Conservation (phyloP, 2,797 vertebrate species). For the Zalophus californianus region DNA sequence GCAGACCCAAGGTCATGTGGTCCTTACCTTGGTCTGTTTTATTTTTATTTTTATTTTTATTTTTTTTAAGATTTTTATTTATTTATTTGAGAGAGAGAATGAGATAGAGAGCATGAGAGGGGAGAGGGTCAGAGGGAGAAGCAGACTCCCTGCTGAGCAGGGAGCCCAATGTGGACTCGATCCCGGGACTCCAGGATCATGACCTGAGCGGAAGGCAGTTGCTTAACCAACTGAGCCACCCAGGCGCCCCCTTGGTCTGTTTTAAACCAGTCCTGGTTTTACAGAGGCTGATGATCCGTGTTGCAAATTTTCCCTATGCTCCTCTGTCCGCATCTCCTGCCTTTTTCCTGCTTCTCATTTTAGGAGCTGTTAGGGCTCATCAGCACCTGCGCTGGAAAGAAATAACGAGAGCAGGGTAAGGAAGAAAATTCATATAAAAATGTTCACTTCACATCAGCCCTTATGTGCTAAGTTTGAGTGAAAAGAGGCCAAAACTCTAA, state of each 20-base stretch:
- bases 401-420: neutral
- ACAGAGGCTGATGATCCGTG: neutral
- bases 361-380: neutral
- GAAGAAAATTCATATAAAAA: neutral
- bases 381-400: neutral
- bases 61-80: too few species aligned
- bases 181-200: too few species aligned
- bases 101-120: too few species aligned
- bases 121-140: too few species aligned
- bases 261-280: neutral
- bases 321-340: neutral
- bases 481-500: constrained; percentile 8
- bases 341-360: neutral
- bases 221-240: too few species aligned
- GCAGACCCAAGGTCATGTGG: neutral
- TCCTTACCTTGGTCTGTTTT: constrained; percentile 8
- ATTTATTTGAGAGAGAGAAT: too few species aligned
- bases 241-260: neutral
- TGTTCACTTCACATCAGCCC: neutral
- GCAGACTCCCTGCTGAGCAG: too few species aligned
- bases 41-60: too few species aligned
- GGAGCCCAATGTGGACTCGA: too few species aligned
- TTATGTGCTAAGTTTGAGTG: neutral
- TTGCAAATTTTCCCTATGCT: neutral
- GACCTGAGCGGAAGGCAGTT: too few species aligned